Evolutionary conservation across 2,888 invertebrate genomes (phyloP).

Genomic region (Drosophila subquinaria): DNA sequence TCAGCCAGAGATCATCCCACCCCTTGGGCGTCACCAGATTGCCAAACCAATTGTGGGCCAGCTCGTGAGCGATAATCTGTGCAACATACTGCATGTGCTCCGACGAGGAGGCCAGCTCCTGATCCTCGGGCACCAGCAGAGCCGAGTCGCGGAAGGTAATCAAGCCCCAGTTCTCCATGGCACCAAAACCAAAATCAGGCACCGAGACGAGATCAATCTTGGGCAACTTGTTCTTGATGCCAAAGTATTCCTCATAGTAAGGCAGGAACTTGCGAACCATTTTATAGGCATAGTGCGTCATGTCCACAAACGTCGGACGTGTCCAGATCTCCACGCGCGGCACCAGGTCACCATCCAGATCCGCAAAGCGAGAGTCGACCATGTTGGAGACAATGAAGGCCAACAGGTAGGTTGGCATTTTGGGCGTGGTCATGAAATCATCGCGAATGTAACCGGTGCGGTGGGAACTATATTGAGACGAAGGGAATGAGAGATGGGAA

Average conservation of each 20-base stretch:
- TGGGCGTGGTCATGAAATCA: slow-evolving; percentile 88
- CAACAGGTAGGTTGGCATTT: slow-evolving; percentile 92
- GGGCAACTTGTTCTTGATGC: slow-evolving; percentile 88
- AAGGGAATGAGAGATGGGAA: no score
- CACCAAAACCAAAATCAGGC: slow-evolving; percentile 90
- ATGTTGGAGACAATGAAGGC: slow-evolving; percentile 88
- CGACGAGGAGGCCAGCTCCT: slow-evolving; percentile 85
- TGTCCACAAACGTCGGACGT: slow-evolving; percentile 82
- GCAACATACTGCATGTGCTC: slow-evolving; percentile 89
- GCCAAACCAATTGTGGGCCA: slow-evolving; percentile 94
- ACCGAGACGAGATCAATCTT: slow-evolving; percentile 91
- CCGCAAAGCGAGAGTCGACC: slow-evolving; percentile 81
- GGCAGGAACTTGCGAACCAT: slow-evolving; percentile 88
- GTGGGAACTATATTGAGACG: slow-evolving; percentile 43
- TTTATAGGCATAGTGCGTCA: slow-evolving; percentile 87
- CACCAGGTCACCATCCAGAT: slow-evolving; percentile 69
- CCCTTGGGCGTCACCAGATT: slow-evolving; percentile 91
- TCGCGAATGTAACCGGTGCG: slow-evolving; percentile 88
- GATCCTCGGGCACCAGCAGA: slow-evolving; percentile 86
- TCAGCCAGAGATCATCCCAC: slow-evolving; percentile 91
- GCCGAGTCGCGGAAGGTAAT: slow-evolving; percentile 89
- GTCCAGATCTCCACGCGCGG: slow-evolving; percentile 85
- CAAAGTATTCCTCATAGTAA: slow-evolving; percentile 89
- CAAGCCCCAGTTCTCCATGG: slow-evolving; percentile 91
- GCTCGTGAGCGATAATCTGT: slow-evolving; percentile 90